Evolutionary conservation across 1,140 invertebrate genomes (phyloP).

Genomic region (Nixonia krombeini): DNA sequence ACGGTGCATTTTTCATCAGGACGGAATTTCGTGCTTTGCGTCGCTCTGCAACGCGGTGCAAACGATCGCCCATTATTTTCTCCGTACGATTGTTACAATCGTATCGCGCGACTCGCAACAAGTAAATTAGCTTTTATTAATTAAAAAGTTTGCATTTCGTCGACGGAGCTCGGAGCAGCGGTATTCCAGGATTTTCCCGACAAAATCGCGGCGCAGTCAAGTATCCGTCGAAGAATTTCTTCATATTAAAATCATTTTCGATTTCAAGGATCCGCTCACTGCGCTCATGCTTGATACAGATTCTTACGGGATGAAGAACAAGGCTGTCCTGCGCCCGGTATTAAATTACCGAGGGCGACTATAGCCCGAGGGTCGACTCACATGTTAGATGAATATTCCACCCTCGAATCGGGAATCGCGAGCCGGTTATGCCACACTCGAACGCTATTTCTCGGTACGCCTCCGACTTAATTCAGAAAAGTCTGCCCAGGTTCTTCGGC

Average conservation of each 20-base stretch:
- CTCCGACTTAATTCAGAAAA: constrained; percentile 45
- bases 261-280: constrained; percentile 32
- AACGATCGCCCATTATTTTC: no score
- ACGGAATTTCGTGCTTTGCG: constrained; percentile 22
- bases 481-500: constrained; percentile 27
- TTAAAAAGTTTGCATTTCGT: constrained; percentile 36
- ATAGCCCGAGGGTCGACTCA: constrained; percentile 55
- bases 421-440: constrained; percentile 30
- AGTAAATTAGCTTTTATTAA: constrained; percentile 17
- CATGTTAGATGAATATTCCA: constrained; percentile 58
- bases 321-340: constrained; percentile 56
- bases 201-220: constrained; percentile 28
- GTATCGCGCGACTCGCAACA: background rate
- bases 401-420: constrained; percentile 35
- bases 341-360: constrained; percentile 62
- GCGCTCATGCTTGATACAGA: constrained; percentile 47
- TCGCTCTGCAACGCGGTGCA: no score
- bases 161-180: constrained; percentile 1
- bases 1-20: background rate
- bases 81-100: no score
- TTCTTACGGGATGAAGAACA: constrained; percentile 49
- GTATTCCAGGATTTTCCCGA: constrained; percentile 21
- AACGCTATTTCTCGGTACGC: constrained; percentile 41
- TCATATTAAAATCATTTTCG: constrained; percentile 55
- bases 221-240: constrained; percentile 54